Evolutionary conservation across 2,888 invertebrate genomes (phyloP), one percentile per base, ranked within the genome.

Genomic region (Drosophila borborema): DNA sequence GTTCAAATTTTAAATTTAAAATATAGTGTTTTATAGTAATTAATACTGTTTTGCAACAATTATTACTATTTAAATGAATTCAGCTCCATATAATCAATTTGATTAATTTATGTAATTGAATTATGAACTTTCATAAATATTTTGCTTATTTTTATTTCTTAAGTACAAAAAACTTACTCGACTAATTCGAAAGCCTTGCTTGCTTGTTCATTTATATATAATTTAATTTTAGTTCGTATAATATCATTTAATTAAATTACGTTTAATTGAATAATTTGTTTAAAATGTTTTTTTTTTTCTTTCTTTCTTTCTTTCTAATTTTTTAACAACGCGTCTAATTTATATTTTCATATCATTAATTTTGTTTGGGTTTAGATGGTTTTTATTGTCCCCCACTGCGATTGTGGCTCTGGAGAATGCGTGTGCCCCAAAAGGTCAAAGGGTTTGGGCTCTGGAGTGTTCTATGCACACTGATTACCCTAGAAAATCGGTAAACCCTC

Each of bases 361-460:
- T 51, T 51, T 36, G 12, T 36, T 36, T 41, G 16, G 28, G 28
- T 18, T 7, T n/a, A 55, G 41, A 55, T 55, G 18, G 10, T 10
- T 45, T 36, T 45, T 20, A 54, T 23, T 10, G 9, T 16, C 58
- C 34, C 31, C 16, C 45, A 20, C n/a, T 23, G 8, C 16, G 58
- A 45, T n/a, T 53, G 34, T 31, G 53, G 34, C 40, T 34, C 46
- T 40, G 40, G 46, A 36, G 55, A 55, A 49, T 43, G 61, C n/a
- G n/a, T 67, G 63, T 20, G 63, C 36, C n/a, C 36, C 14, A 41
- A 71, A 56, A 71, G 72, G 46, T 72, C 60, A 72, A 56, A 72
- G 55, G 45, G 55, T 64, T 62, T 14, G 9, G 55, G 18, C 36
- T 53, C 18, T 38, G 43, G 3, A 45, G 38, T 18, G 53, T 56